phyloP scores from a whole-genome alignment of 2,113 vertebrate genomes.

The Amblyornis subalaris region DNA sequence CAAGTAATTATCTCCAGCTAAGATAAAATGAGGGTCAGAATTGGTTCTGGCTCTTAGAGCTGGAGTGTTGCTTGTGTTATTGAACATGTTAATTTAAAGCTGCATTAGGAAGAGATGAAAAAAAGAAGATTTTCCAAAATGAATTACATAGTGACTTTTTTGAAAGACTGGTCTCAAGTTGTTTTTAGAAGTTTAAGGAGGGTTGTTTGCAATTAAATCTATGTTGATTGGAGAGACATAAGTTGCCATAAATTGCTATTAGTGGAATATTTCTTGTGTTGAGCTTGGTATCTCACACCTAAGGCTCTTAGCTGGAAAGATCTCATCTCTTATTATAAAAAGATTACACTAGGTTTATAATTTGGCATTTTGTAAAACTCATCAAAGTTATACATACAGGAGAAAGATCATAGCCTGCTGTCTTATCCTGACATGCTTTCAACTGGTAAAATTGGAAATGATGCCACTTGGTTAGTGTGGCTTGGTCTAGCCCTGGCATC shows the following conservation, averaged over 20 bases:
- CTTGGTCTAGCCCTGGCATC: background rate
- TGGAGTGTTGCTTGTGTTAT: conserved; percentile 46
- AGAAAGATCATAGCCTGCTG: background rate
- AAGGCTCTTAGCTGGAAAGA: background rate
- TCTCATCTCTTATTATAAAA: background rate
- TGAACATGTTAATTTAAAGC: conserved; percentile 56
- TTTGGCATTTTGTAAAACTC: background rate
- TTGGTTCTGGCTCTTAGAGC: conserved; percentile 43
- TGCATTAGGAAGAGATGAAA: conserved; percentile 25
- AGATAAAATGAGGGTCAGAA: conserved; percentile 66
- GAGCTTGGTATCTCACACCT: background rate
- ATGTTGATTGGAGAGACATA: background rate
- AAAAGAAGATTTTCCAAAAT: conserved; percentile 1
- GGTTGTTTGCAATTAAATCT: background rate
- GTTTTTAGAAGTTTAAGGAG: background rate
- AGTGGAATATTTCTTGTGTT: background rate
- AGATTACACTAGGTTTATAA: background rate
- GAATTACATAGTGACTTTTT: conserved; percentile 14
- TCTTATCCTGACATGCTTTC: background rate
- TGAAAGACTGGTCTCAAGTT: background rate
- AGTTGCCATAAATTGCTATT: background rate
- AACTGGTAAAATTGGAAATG: background rate
- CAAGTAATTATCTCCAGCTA: conserved; percentile 66
- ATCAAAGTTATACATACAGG: background rate
- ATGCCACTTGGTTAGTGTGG: background rate